Evolutionary conservation across 2,113 vertebrate genomes (phyloP).

Genomic region (Casuarius casuarius): DNA sequence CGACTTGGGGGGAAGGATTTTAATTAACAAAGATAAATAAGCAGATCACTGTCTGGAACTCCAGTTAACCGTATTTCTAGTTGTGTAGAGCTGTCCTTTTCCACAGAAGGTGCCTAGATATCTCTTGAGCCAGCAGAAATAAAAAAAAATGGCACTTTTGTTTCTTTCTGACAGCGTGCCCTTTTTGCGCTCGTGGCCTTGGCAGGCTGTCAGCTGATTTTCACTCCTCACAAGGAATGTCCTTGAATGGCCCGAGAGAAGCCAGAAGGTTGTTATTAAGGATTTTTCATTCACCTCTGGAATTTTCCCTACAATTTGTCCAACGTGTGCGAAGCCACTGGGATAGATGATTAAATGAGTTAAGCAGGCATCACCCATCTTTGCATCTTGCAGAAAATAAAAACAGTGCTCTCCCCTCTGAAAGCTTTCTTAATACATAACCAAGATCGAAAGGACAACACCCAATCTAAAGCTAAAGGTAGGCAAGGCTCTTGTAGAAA

Average conservation of each 20-base stretch:
- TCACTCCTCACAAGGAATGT: neutral
- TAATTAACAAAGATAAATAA: slow-evolving; percentile 30
- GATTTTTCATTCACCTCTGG: slow-evolving; percentile 59
- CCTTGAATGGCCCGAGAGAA: slow-evolving; percentile 46
- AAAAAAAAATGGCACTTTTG: neutral
- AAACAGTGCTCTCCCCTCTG: slow-evolving; percentile 65
- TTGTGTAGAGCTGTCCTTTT: slow-evolving; percentile 44
- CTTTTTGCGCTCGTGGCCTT: neutral
- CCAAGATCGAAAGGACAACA: slow-evolving; percentile 57
- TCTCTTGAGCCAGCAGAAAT: slow-evolving; percentile 38
- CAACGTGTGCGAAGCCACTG: slow-evolving; percentile 70
- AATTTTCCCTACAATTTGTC: slow-evolving; percentile 61
- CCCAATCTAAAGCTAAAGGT: slow-evolving; percentile 26
- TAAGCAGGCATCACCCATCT: slow-evolving; percentile 72
- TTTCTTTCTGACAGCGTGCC: neutral
- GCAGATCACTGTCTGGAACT: slow-evolving; percentile 36
- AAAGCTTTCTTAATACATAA: slow-evolving; percentile 69
- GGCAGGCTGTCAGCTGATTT: slow-evolving; percentile 26
- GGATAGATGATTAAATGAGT: slow-evolving; percentile 72
- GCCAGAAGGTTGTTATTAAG: slow-evolving; percentile 11
- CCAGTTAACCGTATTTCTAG: neutral
- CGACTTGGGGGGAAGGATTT: neutral
- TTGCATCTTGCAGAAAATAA: slow-evolving; percentile 69
- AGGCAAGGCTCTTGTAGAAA: neutral
- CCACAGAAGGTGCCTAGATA: slow-evolving; percentile 15